Evolutionary conservation across 2,113 vertebrate genomes (phyloP), one percentile per base, ranked within the genome.

Genomic region (Muntiacus muntjak): DNA sequence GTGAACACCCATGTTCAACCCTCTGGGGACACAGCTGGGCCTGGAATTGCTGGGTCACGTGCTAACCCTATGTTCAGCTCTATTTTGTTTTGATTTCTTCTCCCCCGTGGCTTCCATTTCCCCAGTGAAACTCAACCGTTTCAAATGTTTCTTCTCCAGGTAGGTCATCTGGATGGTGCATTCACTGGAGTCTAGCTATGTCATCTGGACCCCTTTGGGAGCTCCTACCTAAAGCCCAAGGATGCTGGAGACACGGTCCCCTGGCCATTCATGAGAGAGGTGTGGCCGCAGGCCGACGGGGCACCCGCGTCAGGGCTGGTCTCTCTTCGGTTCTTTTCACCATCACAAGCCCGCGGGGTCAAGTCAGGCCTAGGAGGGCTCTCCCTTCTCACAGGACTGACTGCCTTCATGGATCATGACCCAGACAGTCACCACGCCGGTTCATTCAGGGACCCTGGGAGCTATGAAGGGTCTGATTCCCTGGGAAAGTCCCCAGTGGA

Each of bases 321-420:
- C 99, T 99, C 99, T 98, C 98, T 98, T 99, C 98, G 99, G 98
- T 99, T 98, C 99, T 99, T 99, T 98, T 98, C 97, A 99, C 99
- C 98, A 98, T 99, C 97, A 98, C 98, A 98, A 97, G 96, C 94
- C 98, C 95, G 93, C 97, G 97, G 98, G 99, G 98, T 98, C 98
- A 98, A 98, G 98, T 99, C 99, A 99, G 98, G 98, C 98, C 98
- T 97, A 98, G 98, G 98, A 98, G 98, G 98, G 99, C 98, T 98
- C 98, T 99, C 97, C 98, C 98, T 98, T 98, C 98, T 98, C 52
- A 92, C 98, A 98, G 98, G 99, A 99, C 99, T 98, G 99, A 98
- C 99, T 98, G 98, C 98, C 98, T 99, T 99, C 98, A 98, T 98
- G 99, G 99, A 99, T 99, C 99, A 99, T 99, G 99, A 99, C 99